These are phyloP conservation scores for Globodera ellingtonae DNA, from an alignment of 1,140 invertebrate species.

Conservation along the genomic window DNA sequence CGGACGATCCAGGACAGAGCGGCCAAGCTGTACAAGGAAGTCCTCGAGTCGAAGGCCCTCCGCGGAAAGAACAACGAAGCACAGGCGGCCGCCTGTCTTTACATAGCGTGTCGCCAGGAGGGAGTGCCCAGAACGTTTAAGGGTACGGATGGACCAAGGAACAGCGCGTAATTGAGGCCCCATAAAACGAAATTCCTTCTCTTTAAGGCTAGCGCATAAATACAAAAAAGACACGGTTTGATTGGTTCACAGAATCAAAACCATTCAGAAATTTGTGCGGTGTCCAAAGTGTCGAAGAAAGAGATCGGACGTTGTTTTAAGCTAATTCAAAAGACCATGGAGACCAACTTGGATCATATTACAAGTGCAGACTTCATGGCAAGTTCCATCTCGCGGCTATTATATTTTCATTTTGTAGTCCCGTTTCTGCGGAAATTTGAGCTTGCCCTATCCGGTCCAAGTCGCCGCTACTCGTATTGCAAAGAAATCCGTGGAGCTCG, in stretches of 20 bases:
- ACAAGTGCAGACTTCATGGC: conserved; percentile 96
- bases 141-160: conserved; percentile 68
- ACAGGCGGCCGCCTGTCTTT: conserved; percentile 95
- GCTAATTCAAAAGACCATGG: conserved; percentile 83
- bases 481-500: conserved; percentile 89
- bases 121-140: conserved; percentile 97
- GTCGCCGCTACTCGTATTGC: conserved; percentile 94
- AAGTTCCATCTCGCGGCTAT: conserved; percentile 23
- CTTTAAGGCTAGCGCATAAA: background rate
- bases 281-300: conserved; percentile 97
- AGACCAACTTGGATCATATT: conserved; percentile 93
- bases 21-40: conserved; percentile 93
- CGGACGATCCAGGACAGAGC: conserved; percentile 90
- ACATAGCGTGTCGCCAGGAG: conserved; percentile 97
- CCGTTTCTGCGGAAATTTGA: conserved; percentile 72
- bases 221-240: too few relatives aligned
- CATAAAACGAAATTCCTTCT: background rate
- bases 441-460: conserved; percentile 86
- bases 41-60: conserved; percentile 93
- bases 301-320: conserved; percentile 98
- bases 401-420: conserved; percentile 65
- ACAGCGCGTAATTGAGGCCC: background rate
- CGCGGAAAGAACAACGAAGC: conserved; percentile 94
- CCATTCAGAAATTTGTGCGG: conserved; percentile 86
- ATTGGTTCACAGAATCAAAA: too few relatives aligned